Evolutionary conservation across 2,113 vertebrate genomes (phyloP), one percentile per base, ranked within the genome.

Genomic region (Solea solea): DNA sequence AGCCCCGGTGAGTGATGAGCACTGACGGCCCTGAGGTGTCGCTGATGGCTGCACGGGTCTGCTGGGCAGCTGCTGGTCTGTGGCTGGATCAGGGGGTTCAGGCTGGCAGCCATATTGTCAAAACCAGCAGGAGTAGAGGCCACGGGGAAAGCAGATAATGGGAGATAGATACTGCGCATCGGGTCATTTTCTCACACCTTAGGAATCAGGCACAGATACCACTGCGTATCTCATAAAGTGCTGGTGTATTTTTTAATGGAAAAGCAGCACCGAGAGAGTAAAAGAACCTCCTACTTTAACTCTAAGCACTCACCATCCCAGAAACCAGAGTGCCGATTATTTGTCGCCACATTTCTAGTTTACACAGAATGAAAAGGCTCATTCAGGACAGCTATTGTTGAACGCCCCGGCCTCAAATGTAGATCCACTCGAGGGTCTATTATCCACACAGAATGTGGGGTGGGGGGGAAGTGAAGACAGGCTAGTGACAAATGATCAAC

Each of bases 401-500:
- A 76, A 76, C 13, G 48, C 71, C 21, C 21, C 55, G 89, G 76
- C 75, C 89, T 82, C 88, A 73, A 89, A 92, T 94, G 91, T 91
- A 87, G 91, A 93, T 91, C 86, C 64, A 68, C 82, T 83, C 84
- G 85, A 92, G 76, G 76, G 82, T 78, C 81, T 88, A 89, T 94
- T 93, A 92, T 93, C 83, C 78, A 72, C 83, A 80, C 63, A 91
- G 92, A 94, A 92, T 88, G 84, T 82, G 2, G 45, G 71, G 21
- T 21, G 59, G 76, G 85, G 86, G 92, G 91, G 93, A 91, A 86
- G 83, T 90, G 88, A 89, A 73, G 93, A 93, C 93, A 91, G 87
- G 84, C 78, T 69, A 41, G 81, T 94, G 93, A 94, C 94, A 92
- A 94, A 94, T 91, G 93, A 93, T 91, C 84, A 59, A 82, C 84